Percentiles rank a stretch among this genome's conserved stretches.
phyloP scores from a whole-genome alignment of 1,140 invertebrate genomes.

The Wiebesia pumilae region DNA sequence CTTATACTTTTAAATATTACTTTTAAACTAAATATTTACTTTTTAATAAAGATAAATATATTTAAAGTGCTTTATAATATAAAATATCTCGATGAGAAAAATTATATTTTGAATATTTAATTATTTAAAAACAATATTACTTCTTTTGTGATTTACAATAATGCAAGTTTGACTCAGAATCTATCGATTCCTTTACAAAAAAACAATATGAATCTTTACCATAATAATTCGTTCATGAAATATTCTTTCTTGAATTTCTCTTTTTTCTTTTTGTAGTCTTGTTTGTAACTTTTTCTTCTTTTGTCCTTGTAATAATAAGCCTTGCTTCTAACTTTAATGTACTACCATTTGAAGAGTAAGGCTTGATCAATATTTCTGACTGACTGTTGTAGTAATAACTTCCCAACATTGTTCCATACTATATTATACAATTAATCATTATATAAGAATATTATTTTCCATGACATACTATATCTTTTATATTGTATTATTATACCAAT shows the following conservation, averaged over 20 bases:
- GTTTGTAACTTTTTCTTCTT: constrained; percentile 18
- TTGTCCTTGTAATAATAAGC: constrained; percentile 15
- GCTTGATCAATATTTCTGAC: constrained; percentile 22
- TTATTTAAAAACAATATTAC: too few relatives aligned
- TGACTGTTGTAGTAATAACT: constrained; percentile 24
- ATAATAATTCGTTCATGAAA: background rate
- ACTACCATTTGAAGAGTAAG: background rate
- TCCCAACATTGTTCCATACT: constrained; percentile 20
- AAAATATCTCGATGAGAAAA: background rate
- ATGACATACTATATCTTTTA: constrained; percentile 23
- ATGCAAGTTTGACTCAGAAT: background rate
- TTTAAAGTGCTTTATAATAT: background rate
- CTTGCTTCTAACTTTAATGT: constrained; percentile 16
- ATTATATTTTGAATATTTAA: too few relatives aligned
- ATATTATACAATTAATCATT: constrained; percentile 27
- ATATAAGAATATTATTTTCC: constrained; percentile 39
- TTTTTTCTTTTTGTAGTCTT: background rate
- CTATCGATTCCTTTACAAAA: background rate
- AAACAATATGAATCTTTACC: background rate
- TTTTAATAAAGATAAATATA: background rate
- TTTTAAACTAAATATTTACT: too few relatives aligned
- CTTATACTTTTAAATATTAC: too few relatives aligned
- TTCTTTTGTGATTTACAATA: background rate
- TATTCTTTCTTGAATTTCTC: background rate
- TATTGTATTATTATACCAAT: constrained; percentile 23